Base-by-base conservation (phyloP, 2,113 vertebrate genomes). In the Merops nubicus region DNA sequence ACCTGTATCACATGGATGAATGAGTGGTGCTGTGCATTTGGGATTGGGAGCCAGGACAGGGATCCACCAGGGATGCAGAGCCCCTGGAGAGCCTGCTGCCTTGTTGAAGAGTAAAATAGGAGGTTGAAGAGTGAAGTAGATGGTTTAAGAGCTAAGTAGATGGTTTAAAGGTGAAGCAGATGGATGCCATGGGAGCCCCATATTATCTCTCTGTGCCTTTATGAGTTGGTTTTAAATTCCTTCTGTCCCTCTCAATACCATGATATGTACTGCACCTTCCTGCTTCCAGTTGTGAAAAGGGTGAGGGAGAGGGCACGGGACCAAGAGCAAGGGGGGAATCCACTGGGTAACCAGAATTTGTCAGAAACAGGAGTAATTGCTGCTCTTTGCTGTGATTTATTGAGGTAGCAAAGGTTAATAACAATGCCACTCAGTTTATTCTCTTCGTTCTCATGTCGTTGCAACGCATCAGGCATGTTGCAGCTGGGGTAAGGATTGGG, bases 391-490 rank as follows among this genome's bases (percentile, higher is more conserved):
- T 95, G 97, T 99, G 98, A 99, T 98, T 99, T 98, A 99, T 98
- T 96, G 98, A 97, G 95, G 95, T 98, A 98, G 92, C 98, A 98
- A 98, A 99, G 98, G 98, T 99, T 99, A 99, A 99, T 98, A 98
- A 98, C 94, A 93, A 97, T 97, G 98, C 98, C 97, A 97, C 97
- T 98, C 98, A 97, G 97, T 98, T 98, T 98, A 98, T 98, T 99
- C 98, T 97, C 97, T 97, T 98, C 97, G 98, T 98, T 98, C 98
- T 98, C 98, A 98, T 98, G 98, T 98, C 96, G 94, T 98, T 98
- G 97, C 97, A 48, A 97, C 60, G 20, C 96, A 98, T 97, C 97
- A 65, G 96, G 97, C 97, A 11, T 53, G n/a, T 53, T 89, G 77
- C 97, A 97, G 96, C 95, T 97, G 96, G 94, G 88, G 85, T 69